These are phyloP conservation scores for Megaleporinus macrocephalus DNA, from an alignment of 2,113 vertebrate genomes.

Conservation along the genomic window DNA sequence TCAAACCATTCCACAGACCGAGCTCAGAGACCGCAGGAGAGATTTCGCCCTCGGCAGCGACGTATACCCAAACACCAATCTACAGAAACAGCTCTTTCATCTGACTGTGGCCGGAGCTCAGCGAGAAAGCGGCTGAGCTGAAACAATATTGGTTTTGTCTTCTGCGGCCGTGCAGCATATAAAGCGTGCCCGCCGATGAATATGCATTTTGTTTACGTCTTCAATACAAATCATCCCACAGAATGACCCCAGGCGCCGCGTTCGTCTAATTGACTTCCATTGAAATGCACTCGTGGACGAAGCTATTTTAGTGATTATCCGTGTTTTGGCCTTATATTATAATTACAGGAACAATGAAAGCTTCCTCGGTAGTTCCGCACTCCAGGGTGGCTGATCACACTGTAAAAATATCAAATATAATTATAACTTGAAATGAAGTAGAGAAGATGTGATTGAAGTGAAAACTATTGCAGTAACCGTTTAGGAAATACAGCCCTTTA, in stretches of 20 bases:
- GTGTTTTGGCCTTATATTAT: not conserved
- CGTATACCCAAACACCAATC: slow-evolving; percentile 3
- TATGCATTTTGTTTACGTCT: not conserved
- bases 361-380: not conserved
- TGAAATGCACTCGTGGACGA: not conserved
- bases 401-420: too few relatives aligned
- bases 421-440: too few relatives aligned
- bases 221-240: not conserved
- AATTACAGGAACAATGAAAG: not conserved
- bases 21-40: slow-evolving; percentile 37
- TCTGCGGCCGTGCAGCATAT: not conserved
- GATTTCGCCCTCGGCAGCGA: slow-evolving; percentile 8
- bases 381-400: too few relatives aligned
- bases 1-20: not conserved
- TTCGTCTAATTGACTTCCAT: not conserved
- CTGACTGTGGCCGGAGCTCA: slow-evolving; percentile 6
- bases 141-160: slow-evolving; percentile 27
- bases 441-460: too few relatives aligned
- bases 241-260: not conserved
- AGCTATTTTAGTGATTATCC: not conserved
- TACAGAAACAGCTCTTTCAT: slow-evolving; percentile 20
- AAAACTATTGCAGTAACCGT: too few relatives aligned
- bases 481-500: too few relatives aligned
- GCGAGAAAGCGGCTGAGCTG: not conserved
- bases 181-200: not conserved